Evolutionary conservation across 2,888 invertebrate genomes (phyloP), one percentile per base, ranked within the genome.

Genomic region (Charanyca ferruginea): DNA sequence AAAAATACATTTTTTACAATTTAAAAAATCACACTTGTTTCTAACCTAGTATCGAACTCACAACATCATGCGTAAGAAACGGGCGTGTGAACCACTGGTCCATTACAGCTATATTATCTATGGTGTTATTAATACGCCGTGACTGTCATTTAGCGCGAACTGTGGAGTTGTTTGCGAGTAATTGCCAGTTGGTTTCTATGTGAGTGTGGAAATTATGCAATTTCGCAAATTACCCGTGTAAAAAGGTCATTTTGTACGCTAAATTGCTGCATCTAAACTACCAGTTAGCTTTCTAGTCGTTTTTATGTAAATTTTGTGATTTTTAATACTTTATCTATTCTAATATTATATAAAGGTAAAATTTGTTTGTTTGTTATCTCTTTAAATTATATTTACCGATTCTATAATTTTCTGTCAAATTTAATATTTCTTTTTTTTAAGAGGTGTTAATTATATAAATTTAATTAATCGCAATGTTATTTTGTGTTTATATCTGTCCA

Each of bases 221-320:
- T 79, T 66, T 62, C 0, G 45, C 38, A 67, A 75, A 79, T 77
- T 71, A 44, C 49, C 48, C 64, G 45, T 61, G 22, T 49, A 53
- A 49, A 59, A 61, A 64, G 58, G 74, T 61, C n/a, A 38, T 60
- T 32, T 22, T 28, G 22, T 38, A 8, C 49, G 47, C 45, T 1
- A 44, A 73, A 73, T 66, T 48, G 23, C 42, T 58, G 22, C 28
- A 9, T 49, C 22, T 54, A 53, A 47, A 44, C n/a, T 45, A 28
- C 35, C 20, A 22, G 18, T 13, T 3, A 23, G 42, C 64, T 60
- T 75, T 66, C 69, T 64, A 65, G 22, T 23, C 16, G 38, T 61
- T 55, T 57, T 22, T 57, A 42, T 47, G 35, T 20, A 20, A 8
- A 38, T 71, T 54, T 22, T 18, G 20, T 58, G 67, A 32, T 28